A percentile compares a stretch with the other conserved stretches of the same genome.
Conservation (phyloP, 2,888 invertebrate genomes). For the Bibio marci region DNA sequence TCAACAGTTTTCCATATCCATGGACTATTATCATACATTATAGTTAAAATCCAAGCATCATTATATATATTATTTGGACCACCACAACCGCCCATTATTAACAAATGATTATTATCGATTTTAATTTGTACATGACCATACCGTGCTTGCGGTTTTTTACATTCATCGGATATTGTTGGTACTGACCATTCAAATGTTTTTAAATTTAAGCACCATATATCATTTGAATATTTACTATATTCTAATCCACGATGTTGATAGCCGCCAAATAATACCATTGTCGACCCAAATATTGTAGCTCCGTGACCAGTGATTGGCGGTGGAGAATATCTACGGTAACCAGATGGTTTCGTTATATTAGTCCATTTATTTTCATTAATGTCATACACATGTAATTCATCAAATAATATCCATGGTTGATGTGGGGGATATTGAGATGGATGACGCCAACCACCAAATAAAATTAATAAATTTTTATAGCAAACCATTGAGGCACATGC, state of each 20-base stretch:
- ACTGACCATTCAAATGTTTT: slow-evolving; percentile 59
- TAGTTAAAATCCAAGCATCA: slow-evolving; percentile 79
- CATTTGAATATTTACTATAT: slow-evolving; percentile 43
- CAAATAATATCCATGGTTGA: slow-evolving; percentile 75
- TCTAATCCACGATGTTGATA: slow-evolving; percentile 33
- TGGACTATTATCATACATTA: slow-evolving; percentile 44
- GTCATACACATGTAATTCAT: slow-evolving; percentile 80
- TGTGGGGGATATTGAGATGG: slow-evolving; percentile 72
- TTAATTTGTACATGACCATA: slow-evolving; percentile 88
- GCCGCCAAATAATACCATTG: slow-evolving; percentile 74
- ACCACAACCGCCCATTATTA: slow-evolving; percentile 76
- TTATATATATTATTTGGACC: slow-evolving; percentile 72
- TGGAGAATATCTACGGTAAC: slow-evolving; percentile 37
- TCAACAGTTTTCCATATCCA: slow-evolving; percentile 64
- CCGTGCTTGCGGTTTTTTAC: slow-evolving; percentile 51
- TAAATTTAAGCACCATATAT: slow-evolving; percentile 78
- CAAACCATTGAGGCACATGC: slow-evolving; percentile 87
- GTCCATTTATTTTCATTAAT: slow-evolving; percentile 67
- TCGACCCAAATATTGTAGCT: slow-evolving; percentile 63
- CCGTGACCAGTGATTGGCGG: slow-evolving; percentile 87
- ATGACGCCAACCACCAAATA: slow-evolving; percentile 94
- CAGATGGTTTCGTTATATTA: slow-evolving; percentile 27
- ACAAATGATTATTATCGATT: slow-evolving; percentile 57
- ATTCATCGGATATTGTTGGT: slow-evolving; percentile 44
- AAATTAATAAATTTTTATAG: slow-evolving; percentile 62